These are phyloP conservation scores for Lamellibrachia satsuma DNA, from an alignment of 2,888 invertebrate genomes.

Conservation along the genomic window DNA sequence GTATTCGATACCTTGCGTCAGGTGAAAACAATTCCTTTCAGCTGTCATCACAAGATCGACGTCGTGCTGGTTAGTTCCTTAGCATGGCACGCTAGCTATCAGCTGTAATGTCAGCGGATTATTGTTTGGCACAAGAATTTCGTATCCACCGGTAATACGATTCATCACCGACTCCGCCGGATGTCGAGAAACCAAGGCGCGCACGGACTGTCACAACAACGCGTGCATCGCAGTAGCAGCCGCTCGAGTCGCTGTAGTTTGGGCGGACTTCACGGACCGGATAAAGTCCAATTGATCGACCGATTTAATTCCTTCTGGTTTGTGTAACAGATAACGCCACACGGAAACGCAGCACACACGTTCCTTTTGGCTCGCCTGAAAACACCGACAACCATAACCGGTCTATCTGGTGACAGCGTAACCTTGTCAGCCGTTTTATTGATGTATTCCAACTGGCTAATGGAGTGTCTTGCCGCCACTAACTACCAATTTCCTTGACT, in stretches of 20 bases:
- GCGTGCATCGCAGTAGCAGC: not conserved
- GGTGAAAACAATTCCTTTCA: not conserved
- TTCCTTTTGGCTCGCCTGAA: not conserved
- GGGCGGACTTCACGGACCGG: not conserved
- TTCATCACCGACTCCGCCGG: not conserved
- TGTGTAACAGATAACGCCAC: not conserved
- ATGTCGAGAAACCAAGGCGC: not conserved
- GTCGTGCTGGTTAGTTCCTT: not conserved
- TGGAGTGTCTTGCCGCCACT: not conserved
- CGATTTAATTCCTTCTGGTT: not conserved
- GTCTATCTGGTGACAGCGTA: not conserved
- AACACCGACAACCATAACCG: not conserved
- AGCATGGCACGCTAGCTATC: not conserved
- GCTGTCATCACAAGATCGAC: not conserved
- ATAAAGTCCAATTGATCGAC: not conserved
- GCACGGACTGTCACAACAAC: not conserved
- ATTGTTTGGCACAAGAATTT: not conserved
- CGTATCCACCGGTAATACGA: not conserved
- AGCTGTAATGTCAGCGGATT: not conserved
- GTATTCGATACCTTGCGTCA: not conserved
- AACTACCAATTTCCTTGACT: not conserved
- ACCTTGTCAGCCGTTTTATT: not conserved
- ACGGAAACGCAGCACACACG: not conserved
- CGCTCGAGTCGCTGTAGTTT: not conserved
- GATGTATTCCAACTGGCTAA: not conserved